Evolutionary conservation across 2,113 vertebrate genomes (phyloP).

Genomic region (Oryzias woworae): DNA sequence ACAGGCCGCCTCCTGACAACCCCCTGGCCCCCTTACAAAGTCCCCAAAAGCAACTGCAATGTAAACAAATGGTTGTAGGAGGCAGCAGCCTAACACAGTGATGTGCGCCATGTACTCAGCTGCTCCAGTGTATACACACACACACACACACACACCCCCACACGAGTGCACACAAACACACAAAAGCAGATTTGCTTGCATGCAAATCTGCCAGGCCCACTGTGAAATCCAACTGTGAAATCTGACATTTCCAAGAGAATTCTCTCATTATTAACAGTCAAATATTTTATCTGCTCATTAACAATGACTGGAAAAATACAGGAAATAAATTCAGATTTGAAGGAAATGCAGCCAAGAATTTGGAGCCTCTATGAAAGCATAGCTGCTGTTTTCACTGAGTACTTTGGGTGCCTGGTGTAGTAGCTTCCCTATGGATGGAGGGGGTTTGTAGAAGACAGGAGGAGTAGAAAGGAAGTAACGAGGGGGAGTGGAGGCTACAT

Average conservation of each 20-base stretch:
- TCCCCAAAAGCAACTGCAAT: slow-evolving; percentile 17
- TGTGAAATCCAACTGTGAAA: neutral
- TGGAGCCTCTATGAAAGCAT: too few relatives aligned
- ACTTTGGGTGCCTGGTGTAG: slow-evolving; percentile 28
- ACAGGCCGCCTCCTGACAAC: slow-evolving; percentile 22
- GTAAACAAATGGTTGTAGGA: slow-evolving; percentile 49
- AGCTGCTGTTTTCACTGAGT: neutral
- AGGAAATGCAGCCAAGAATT: too few relatives aligned
- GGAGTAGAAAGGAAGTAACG: slow-evolving; percentile 12
- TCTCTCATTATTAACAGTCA: neutral
- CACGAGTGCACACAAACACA: too few relatives aligned
- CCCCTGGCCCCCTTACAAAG: slow-evolving; percentile 12
- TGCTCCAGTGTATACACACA: slow-evolving; percentile 50
- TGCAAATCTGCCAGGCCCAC: slow-evolving; percentile 29
- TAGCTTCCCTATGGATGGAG: slow-evolving; percentile 48
- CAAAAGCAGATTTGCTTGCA: slow-evolving; percentile 17
- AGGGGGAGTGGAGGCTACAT: slow-evolving; percentile 44
- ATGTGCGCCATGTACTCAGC: slow-evolving; percentile 60
- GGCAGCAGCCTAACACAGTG: slow-evolving; percentile 23
- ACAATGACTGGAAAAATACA: neutral
- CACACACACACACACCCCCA: neutral
- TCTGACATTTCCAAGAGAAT: slow-evolving; percentile 6
- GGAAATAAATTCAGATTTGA: neutral
- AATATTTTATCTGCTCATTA: slow-evolving; percentile 8
- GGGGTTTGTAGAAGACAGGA: slow-evolving; percentile 2